Percentiles rank a stretch among this genome's conserved stretches.
phyloP scores from a whole-genome alignment of 2,888 invertebrate species.

The Lepidocyrtoides sp. region DNA sequence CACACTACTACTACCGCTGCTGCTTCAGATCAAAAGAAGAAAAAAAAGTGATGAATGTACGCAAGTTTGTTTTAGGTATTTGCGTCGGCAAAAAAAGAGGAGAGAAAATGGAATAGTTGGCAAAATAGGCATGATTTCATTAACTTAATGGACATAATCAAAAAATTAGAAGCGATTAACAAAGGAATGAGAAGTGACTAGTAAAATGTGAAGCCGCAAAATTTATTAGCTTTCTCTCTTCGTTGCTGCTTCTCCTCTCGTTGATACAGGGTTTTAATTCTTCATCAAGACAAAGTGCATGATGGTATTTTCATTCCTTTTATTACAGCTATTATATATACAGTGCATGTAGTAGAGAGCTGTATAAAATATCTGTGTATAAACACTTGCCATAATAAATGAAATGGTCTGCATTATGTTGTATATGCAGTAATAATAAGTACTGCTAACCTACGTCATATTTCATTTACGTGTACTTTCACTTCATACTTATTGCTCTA shows the following conservation, averaged over 20 bases:
- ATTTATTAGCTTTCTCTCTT: slow-evolving; percentile 65
- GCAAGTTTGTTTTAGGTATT: not conserved
- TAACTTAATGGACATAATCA: slow-evolving; percentile 76
- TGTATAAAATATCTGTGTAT: no score
- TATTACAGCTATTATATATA: slow-evolving; percentile 33
- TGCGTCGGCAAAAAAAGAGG: not conserved
- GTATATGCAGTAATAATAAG: slow-evolving; percentile 21
- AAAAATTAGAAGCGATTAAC: slow-evolving; percentile 75
- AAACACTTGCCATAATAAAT: slow-evolving; percentile 42
- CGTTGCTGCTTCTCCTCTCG: slow-evolving; percentile 8
- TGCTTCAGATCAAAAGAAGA: slow-evolving; percentile 24
- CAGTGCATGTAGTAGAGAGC: no score
- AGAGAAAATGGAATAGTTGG: slow-evolving; percentile 30
- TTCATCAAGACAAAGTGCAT: slow-evolving; percentile 75
- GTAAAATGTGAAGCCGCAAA: slow-evolving; percentile 61
- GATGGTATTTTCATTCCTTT: slow-evolving; percentile 62
- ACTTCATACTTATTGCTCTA: slow-evolving; percentile 44
- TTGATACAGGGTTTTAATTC: slow-evolving; percentile 73
- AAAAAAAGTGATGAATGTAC: not conserved
- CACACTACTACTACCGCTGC: not conserved
- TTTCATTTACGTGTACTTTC: slow-evolving; percentile 68
- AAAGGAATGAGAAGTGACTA: slow-evolving; percentile 71
- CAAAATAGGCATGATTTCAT: slow-evolving; percentile 72
- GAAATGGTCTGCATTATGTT: slow-evolving; percentile 44
- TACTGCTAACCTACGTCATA: slow-evolving; percentile 54